Base-by-base conservation (phyloP, 1,140 invertebrate genomes). In the Euura saliciscinereae region DNA sequence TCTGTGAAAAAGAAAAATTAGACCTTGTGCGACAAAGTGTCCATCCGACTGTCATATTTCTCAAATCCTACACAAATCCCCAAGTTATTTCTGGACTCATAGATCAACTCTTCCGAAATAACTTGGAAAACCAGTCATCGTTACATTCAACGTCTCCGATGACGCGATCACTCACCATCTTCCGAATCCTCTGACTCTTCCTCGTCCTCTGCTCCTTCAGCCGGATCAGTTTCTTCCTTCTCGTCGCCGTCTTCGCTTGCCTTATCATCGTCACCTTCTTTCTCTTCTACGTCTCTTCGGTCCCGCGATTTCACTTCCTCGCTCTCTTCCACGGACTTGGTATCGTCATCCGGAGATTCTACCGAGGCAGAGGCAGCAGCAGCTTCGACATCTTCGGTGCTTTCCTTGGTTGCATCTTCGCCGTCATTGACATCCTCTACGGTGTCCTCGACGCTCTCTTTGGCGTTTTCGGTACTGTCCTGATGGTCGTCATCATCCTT, bases 181-280 rank as follows among this genome's bases (percentile, higher is more conserved):
- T 6, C 3, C 43, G 44, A 65, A 90, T 83, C 90, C 78, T 92
- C 90, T 6, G 89, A 86, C 51, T 85, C 86, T 28, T 86, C 85
- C 79, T 88, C 88, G 74, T 78, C 78, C 78, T 88, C 84, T 43
- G 77, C 80, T 74, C 80, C 83, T 71, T 84, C 82, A 73, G 87
- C 84, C 46, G 75, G 66, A 66, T 74, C 72, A 44, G 64, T 44
- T 8, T 78, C 76, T 66, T 79, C 76, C 68, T 80, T 77, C 45
- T 59, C 74, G 68, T 73, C 66, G 10, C 44, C 59, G 43, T 44
- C 45, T 59, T 73, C 46, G 46, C n/a, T 51, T 43, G 28, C 13
- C 45, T 73, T 46, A 44, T 64, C 67, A n/a, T 6, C 51, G 51
- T 59, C 51, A n/a, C 10, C 13, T 45, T 28, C 69, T 10, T 71